Evolutionary conservation across 2,888 invertebrate species (phyloP).

Genomic region (Andrena praecox): DNA sequence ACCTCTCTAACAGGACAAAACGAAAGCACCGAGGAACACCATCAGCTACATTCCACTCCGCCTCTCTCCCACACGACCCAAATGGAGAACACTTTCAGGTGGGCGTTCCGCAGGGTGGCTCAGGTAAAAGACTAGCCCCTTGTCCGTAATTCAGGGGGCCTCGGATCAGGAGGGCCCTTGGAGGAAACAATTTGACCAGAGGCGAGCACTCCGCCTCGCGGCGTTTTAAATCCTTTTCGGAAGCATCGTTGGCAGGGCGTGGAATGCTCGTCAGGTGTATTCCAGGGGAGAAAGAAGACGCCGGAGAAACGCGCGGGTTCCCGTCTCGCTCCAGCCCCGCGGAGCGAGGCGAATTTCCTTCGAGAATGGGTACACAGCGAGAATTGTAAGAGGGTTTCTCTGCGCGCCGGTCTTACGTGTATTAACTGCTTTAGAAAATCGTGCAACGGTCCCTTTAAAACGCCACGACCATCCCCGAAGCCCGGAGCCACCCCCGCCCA

Average conservation of each 20-base stretch:
- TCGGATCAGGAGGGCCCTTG: slow-evolving; percentile 22
- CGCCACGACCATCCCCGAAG: not conserved
- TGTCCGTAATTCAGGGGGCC: slow-evolving; percentile 54
- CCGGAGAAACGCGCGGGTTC: slow-evolving; percentile 13
- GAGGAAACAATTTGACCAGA: slow-evolving; percentile 69
- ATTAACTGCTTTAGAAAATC: slow-evolving; percentile 23
- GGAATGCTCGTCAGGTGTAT: slow-evolving; percentile 34
- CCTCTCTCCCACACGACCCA: slow-evolving; percentile 27
- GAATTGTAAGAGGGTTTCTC: slow-evolving; percentile 22
- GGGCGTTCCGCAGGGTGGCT: slow-evolving; percentile 59
- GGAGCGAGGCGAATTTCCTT: slow-evolving; percentile 13
- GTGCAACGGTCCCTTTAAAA: slow-evolving; percentile 13
- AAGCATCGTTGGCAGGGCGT: slow-evolving; percentile 35
- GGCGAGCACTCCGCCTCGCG: slow-evolving; percentile 61
- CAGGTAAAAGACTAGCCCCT: slow-evolving; percentile 46
- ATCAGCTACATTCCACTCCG: slow-evolving; percentile 18
- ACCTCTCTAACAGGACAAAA: not conserved
- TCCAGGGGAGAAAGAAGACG: slow-evolving; percentile 4
- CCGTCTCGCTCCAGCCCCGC: slow-evolving; percentile 2
- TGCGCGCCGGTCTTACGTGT: slow-evolving; percentile 2
- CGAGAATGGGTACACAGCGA: slow-evolving; percentile 3
- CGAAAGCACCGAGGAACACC: slow-evolving; percentile 29
- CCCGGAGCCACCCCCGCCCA: not conserved
- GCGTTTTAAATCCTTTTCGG: slow-evolving; percentile 62
- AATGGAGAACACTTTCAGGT: slow-evolving; percentile 64